Conservation (phyloP, 2,888 invertebrate genomes). For the Spilarctia lutea region DNA sequence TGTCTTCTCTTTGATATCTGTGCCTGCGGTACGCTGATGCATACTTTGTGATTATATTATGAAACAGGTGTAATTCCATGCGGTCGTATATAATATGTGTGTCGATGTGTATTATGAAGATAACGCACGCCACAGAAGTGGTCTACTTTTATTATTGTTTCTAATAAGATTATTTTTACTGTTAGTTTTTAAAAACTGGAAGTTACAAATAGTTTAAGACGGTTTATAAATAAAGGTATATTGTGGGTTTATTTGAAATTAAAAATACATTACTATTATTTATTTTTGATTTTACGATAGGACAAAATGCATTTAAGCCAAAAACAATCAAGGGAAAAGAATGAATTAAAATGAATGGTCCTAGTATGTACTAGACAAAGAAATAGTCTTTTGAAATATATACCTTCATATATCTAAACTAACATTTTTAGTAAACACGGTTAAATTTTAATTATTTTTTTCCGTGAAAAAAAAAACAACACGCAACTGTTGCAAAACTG, state of each 20-base stretch:
- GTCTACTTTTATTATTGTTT: not conserved
- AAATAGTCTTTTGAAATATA: not conserved
- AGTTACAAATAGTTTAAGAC: too few species aligned
- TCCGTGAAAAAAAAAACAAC: not conserved
- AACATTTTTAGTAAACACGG: not conserved
- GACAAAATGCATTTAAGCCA: too few species aligned
- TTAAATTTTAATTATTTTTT: not conserved
- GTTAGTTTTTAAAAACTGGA: not conserved
- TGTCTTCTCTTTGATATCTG: not conserved
- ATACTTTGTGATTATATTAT: conserved; percentile 11
- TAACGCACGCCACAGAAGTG: not conserved
- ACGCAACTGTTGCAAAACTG: not conserved
- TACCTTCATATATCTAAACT: not conserved
- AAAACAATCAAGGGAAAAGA: not conserved
- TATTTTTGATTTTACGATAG: too few species aligned
- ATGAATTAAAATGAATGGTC: not conserved
- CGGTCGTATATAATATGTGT: conserved; percentile 4
- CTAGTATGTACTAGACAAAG: not conserved
- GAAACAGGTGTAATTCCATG: conserved; percentile 24
- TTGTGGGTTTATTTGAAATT: too few species aligned
- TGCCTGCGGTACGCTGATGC: not conserved
- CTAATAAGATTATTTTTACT: not conserved
- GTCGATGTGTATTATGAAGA: conserved; percentile 5
- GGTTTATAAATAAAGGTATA: too few species aligned
- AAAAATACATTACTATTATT: too few species aligned